Conservation (phyloP, 2,113 vertebrate genomes). For the Ascaphus truei region DNA sequence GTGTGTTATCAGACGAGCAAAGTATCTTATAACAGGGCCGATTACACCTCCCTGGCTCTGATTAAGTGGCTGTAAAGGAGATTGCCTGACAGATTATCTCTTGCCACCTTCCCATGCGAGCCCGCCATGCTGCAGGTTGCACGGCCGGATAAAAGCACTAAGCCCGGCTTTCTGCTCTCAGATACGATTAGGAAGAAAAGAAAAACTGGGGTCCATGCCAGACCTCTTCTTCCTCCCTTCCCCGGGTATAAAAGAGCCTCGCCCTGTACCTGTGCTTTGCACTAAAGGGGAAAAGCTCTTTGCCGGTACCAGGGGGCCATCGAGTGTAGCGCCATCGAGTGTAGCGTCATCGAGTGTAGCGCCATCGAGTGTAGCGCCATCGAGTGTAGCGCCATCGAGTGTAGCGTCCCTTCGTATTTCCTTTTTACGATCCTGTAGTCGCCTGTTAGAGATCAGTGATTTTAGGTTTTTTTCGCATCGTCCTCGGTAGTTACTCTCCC, state of each 20-base stretch:
- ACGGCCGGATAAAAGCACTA: conserved; percentile 36
- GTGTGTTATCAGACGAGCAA: neutral
- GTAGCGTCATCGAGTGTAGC: neutral
- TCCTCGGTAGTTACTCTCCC: neutral
- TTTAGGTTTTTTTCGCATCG: neutral
- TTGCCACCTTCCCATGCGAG: conserved; percentile 29
- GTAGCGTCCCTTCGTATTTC: too few species aligned
- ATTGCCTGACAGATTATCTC: conserved; percentile 34
- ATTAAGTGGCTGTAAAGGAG: conserved; percentile 33
- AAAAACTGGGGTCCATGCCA: conserved; percentile 11
- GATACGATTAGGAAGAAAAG: conserved; percentile 33
- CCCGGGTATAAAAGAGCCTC: conserved; percentile 13
- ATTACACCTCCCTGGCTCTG: conserved; percentile 19
- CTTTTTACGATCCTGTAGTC: neutral
- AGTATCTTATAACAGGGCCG: conserved; percentile 1
- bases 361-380: neutral
- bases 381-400: neutral
- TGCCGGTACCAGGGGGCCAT: neutral
- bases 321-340: neutral
- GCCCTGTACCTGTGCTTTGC: neutral
- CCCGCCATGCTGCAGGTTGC: neutral
- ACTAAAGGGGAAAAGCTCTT: neutral
- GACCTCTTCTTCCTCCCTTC: neutral
- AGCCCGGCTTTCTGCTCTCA: conserved; percentile 37
- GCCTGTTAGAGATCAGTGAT: too few species aligned